Evolutionary conservation across 2,888 invertebrate genomes (phyloP), one percentile per base, ranked within the genome.

Genomic region (Andrena marginata): DNA sequence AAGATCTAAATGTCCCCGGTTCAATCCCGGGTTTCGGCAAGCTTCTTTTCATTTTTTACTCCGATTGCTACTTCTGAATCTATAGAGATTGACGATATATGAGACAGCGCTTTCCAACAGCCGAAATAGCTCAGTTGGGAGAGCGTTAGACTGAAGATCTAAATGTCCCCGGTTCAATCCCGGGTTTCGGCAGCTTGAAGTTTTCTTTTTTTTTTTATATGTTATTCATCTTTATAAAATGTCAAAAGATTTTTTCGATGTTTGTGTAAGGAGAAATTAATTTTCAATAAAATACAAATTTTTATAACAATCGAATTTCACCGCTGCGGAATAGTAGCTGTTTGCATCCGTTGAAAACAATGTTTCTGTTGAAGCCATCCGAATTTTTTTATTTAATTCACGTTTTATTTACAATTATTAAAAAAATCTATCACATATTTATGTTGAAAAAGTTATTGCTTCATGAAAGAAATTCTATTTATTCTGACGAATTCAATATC

Each of bases 21-120:
- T 87, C 86, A 78, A 87, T 85, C 86, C 87, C 87, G 85, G 86
- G 87, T 88, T 88, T 88, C 87, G 87, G 87, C 86, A 84, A n/a
- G n/a, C n/a, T n/a, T n/a, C n/a, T 3, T 6, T 1, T 0, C 1
- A 5, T 56, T 64, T 72, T 77, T 82, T 82, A 63, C 29, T 67
- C n/a, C 54, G 26, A 6, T 26, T 5, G 0, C 8, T 0, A 0
- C 42, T 4, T 16, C 4, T 42, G 16, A 42, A 42, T 16, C 42
- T 5, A 42, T 4, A 0, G 0, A 4, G 13, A 56, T 56, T 1
- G 3, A 0, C 1, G 13, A 10, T n/a, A 23, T 16, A 2, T 26
- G 54, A 70, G 5, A 0, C 10, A 20, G 0, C 2, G 13, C 1
- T 16, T 3, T 0, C 1, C 23, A 64, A n/a, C 10, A 26, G 86